Evolutionary conservation across 2,797 vertebrate genomes (phyloP).

Genomic region (Galago senegalensis): DNA sequence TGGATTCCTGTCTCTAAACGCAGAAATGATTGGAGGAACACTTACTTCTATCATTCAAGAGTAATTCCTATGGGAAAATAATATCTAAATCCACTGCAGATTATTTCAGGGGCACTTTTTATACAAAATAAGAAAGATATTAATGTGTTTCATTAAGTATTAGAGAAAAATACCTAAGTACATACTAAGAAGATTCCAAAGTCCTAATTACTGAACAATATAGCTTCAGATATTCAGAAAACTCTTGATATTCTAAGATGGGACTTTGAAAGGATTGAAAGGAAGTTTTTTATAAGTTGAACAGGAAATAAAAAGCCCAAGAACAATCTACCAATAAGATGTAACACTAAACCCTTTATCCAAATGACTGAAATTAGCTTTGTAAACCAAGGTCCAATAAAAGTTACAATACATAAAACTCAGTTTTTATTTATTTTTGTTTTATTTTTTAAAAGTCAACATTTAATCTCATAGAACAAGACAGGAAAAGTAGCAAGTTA

Average conservation of each 20-base stretch:
- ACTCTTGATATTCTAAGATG: neutral
- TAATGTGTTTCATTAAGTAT: slow-evolving; percentile 19
- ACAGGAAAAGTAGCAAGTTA: slow-evolving; percentile 28
- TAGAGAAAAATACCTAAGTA: neutral
- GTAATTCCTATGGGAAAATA: neutral
- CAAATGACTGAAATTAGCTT: slow-evolving; percentile 15
- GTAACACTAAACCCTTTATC: neutral
- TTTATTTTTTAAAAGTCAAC: neutral
- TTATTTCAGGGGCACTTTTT: neutral
- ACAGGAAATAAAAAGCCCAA: neutral
- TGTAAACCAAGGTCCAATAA: neutral
- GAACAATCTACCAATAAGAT: slow-evolving; percentile 8
- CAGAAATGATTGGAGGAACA: neutral
- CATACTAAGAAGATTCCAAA: neutral
- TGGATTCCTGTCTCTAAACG: neutral
- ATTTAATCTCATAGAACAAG: slow-evolving; percentile 27
- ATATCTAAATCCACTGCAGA: neutral
- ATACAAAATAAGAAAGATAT: slow-evolving; percentile 39
- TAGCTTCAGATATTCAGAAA: neutral
- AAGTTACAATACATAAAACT: neutral
- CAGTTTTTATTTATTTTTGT: neutral
- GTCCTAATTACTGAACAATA: slow-evolving; percentile 36
- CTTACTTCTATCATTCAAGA: neutral
- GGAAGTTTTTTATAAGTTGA: slow-evolving; percentile 45
- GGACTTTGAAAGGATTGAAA: neutral